Base-by-base conservation (phyloP, 2,797 vertebrate genomes). In the Semaprochilodus insignis region DNA sequence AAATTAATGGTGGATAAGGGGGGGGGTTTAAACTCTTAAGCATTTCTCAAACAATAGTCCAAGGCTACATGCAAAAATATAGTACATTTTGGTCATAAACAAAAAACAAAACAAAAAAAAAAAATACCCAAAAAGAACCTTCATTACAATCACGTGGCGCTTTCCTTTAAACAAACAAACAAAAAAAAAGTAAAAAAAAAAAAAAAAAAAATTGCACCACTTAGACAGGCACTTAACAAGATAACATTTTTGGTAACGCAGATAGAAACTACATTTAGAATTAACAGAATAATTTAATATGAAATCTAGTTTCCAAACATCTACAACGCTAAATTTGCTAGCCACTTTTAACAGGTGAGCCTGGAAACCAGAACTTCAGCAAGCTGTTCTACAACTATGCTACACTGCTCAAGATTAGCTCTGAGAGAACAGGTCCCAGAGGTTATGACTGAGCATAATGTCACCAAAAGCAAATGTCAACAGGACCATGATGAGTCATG, bases 221-320 rank as follows among this genome's bases (percentile, higher is more conserved):
- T 90, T 40, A 76, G 51, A 88, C 85, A 95, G 94, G 95, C 94
- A 95, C 95, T 94, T 95, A 78, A 91, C 65, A 66, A 36, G 65
- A 91, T 89, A 87, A 86, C 55, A 59, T 89, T 87, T 90, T 90
- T 88, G 82, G 87, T 86, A 83, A 74, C 88, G 83, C 85, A 79
- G 81, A 86, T 60, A 87, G 78, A 69, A 90, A 81, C 82, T 86
- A 81, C 73, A 85, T 84, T 85, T 66, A 70, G 80, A 81, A 23
- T 63, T 36, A 76, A 85, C 51, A 88, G 48, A 78, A 84, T 88
- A 89, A 87, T 67, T 78, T 82, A 88, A 86, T 82, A 82, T 59
- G 60, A 88, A 91, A 84, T 71, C 66, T 81, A 77, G 69, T 78
- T 84, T 88, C 31, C 82, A 75, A 31, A 87, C 74, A 59, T 60